Conservation (phyloP, 2,797 vertebrate genomes). For the Eupleurogrammus muticus region DNA sequence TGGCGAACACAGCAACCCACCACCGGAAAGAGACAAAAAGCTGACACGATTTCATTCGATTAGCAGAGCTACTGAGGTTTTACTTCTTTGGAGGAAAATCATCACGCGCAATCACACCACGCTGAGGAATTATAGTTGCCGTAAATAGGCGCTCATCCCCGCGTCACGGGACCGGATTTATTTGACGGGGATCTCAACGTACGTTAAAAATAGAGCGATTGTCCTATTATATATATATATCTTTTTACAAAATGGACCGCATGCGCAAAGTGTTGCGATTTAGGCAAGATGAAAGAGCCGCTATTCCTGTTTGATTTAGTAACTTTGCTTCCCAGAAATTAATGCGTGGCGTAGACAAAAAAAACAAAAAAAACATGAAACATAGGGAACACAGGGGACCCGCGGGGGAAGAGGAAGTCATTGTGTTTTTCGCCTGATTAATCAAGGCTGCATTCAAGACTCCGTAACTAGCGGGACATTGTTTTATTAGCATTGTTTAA, state of each 20-base stretch:
- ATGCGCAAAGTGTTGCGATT: slow-evolving; percentile 48
- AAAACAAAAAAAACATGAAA: slow-evolving; percentile 27
- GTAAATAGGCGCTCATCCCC: slow-evolving; percentile 5
- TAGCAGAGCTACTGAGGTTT: slow-evolving; percentile 22
- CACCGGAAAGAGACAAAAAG: slow-evolving; percentile 19
- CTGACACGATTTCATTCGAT: slow-evolving; percentile 52
- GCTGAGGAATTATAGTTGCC: slow-evolving; percentile 27
- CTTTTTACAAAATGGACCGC: slow-evolving; percentile 54
- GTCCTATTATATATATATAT: slow-evolving; percentile 59
- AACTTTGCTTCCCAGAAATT: slow-evolving; percentile 61
- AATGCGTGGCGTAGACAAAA: slow-evolving; percentile 65
- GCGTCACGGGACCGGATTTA: slow-evolving; percentile 18
- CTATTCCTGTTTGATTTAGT: slow-evolving; percentile 66
- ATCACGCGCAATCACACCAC: slow-evolving; percentile 22
- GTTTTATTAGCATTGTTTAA: slow-evolving; percentile 65
- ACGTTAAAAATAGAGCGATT: slow-evolving; percentile 51
- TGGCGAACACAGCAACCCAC: slow-evolving; percentile 30
- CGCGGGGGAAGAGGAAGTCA: slow-evolving; percentile 46
- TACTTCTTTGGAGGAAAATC: slow-evolving; percentile 5
- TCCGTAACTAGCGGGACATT: slow-evolving; percentile 38
- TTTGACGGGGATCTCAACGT: slow-evolving; percentile 17
- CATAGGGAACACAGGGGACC: slow-evolving; percentile 58
- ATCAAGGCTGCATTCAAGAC: slow-evolving; percentile 59
- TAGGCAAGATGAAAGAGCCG: slow-evolving; percentile 61
- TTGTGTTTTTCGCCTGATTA: slow-evolving; percentile 72